Conservation (phyloP, 2,888 invertebrate species). For the Acanthoscelides obtectus region DNA sequence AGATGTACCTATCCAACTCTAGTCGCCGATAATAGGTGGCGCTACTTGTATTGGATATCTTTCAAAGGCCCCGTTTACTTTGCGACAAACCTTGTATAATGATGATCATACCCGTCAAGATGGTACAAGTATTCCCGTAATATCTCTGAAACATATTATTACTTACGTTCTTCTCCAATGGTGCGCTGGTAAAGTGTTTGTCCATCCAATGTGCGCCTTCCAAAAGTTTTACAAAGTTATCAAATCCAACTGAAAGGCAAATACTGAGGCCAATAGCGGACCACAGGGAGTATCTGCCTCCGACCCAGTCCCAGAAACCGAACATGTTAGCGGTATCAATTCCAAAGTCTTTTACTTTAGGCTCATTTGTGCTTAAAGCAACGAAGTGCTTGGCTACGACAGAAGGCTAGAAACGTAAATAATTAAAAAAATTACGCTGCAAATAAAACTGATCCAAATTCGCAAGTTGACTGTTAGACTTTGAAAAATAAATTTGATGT, state of each 20-base stretch:
- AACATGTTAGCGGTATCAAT: conserved; percentile 98
- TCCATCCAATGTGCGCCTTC: conserved; percentile 93
- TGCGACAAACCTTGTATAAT: too few relatives aligned
- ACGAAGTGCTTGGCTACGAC: conserved; percentile 97
- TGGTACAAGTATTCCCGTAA: too few relatives aligned
- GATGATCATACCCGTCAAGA: too few relatives aligned
- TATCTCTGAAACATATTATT: background rate
- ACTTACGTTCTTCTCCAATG: conserved; percentile 86
- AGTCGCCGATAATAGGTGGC: too few relatives aligned
- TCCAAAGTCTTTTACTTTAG: conserved; percentile 95
- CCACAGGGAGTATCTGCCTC: conserved; percentile 96
- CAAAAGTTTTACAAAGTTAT: conserved; percentile 88
- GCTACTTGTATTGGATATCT: too few relatives aligned
- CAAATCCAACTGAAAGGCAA: conserved; percentile 86
- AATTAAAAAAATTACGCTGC: too few relatives aligned
- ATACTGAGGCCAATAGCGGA: conserved; percentile 98
- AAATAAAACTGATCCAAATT: too few relatives aligned
- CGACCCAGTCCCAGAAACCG: conserved; percentile 99
- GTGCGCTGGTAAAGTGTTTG: conserved; percentile 82
- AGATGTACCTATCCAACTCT: too few relatives aligned
- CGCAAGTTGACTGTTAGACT: too few relatives aligned
- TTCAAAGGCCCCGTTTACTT: too few relatives aligned
- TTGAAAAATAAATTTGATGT: too few relatives aligned
- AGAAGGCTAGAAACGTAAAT: conserved; percentile 54
- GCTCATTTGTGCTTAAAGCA: conserved; percentile 91